Evolutionary conservation across 2,888 invertebrate species (phyloP), one percentile per base, ranked within the genome.

Genomic region (Uropetala carovei): DNA sequence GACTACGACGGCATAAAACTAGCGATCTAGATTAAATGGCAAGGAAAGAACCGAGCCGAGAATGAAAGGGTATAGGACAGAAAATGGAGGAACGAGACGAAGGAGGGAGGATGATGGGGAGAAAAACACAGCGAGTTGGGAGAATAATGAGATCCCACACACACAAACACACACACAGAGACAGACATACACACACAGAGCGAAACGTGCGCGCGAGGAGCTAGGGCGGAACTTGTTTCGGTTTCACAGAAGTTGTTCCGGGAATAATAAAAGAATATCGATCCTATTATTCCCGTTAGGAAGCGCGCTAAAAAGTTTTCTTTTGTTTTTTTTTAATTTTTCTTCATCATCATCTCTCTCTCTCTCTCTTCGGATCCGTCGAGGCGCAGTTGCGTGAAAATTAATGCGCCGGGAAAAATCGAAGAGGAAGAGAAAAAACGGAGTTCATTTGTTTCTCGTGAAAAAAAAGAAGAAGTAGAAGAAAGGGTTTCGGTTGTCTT

Each of bases 231-330:
- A 75, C 75, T 75, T 75, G 75, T 75, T 75, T 75, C 22, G 75
- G 75, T 75, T 75, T 75, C 10, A 75, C 75, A 75, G 75, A 75
- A 75, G 75, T 75, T 75, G 75, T 75, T 75, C 22, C 27, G 75
- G 27, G 75, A 75, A 27, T 75, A 75, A 75, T 75, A 75, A 75
- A 75, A 75, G 27, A 75, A 75, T 75, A 75, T 75, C 75, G 75
- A 75, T 75, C 75, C 75, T 27, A 75, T 75, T 75, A 22, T 75
- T 75, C 75, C 68, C 68, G 68, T 10, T 68, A 22, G 27, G 27
- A 9, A 27, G 75, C 75, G 75, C 75, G 22, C 68, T 16, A 64
- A 64, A 64, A 64, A n/a, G 75, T 11, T 4, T 75, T 75, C 27
- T 75, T 75, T 75, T 22, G n/a, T 75, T 27, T 64, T n/a, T n/a